Percentiles rank a stretch among this genome's conserved stretches.
These are phyloP conservation scores for Macrotus californicus DNA, from an alignment of 2,113 vertebrate species.

Conservation along the genomic window DNA sequence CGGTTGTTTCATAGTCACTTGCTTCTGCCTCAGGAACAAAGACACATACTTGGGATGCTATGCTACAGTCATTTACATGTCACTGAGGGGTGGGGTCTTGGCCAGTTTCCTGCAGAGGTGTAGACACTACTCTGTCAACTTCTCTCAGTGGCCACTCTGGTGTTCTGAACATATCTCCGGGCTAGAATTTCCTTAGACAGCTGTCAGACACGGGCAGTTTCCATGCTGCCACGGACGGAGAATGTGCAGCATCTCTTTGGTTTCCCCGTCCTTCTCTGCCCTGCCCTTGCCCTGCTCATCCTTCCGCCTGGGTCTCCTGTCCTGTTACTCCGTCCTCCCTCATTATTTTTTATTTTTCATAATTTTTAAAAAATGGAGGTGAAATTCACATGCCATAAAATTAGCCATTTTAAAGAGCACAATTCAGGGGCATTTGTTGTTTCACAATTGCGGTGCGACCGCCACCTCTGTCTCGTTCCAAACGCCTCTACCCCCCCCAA, in stretches of 20 bases:
- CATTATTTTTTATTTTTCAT: not conserved
- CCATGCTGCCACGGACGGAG: accelerated
- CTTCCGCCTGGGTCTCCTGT: not conserved
- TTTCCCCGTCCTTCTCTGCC: accelerated
- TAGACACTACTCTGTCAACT: too few relatives aligned
- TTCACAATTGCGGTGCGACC: accelerated
- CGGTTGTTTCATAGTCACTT: too few relatives aligned
- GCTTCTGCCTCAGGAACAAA: not conserved
- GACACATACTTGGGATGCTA: accelerated
- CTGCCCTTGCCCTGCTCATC: too few relatives aligned
- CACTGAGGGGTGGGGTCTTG: accelerated
- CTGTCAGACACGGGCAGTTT: accelerated
- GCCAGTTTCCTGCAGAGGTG: not conserved
- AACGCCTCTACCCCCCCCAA: not conserved
- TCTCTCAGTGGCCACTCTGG: accelerated
- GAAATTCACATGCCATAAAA: not conserved
- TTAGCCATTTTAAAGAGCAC: not conserved
- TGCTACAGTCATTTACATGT: accelerated
- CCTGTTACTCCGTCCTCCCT: not conserved
- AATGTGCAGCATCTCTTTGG: accelerated
- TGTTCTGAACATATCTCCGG: not conserved
- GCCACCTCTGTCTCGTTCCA: not conserved
- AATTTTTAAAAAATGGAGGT: not conserved
- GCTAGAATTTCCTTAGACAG: accelerated
- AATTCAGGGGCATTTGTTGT: not conserved